These are phyloP conservation scores for Catagonus wagneri DNA, from an alignment of 2,113 vertebrate genomes.

Conservation along the genomic window DNA sequence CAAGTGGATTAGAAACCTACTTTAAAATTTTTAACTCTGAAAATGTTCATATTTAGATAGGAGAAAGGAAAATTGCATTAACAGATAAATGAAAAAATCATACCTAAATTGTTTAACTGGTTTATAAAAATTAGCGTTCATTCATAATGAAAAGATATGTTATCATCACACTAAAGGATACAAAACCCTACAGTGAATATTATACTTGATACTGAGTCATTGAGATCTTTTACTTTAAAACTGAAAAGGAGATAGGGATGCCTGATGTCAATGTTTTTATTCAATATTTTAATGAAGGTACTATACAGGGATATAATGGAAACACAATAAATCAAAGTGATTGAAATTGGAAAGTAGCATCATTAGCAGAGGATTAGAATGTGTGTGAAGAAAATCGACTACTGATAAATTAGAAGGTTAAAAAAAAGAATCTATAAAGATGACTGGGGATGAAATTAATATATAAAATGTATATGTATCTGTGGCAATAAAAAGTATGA, in stretches of 20 bases:
- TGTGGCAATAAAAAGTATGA: not conserved
- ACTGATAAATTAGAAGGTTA: not conserved
- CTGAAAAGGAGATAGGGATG: not conserved
- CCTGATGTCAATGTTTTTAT: not conserved
- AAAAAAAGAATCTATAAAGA: not conserved
- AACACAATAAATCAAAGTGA: not conserved
- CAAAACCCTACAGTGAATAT: not conserved
- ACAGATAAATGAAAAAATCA: not conserved
- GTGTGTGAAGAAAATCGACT: not conserved
- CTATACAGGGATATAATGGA: too few species aligned
- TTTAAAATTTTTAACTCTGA: not conserved
- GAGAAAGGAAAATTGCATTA: not conserved
- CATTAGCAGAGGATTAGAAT: not conserved
- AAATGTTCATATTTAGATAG: not conserved
- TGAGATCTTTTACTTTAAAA: not conserved
- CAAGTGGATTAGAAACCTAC: not conserved
- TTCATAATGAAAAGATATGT: not conserved
- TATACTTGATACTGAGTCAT: not conserved
- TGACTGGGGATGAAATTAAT: not conserved
- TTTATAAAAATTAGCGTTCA: not conserved
- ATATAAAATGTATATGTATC: not conserved
- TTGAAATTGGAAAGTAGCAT: not conserved
- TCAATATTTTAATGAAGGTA: slow-evolving; percentile 19
- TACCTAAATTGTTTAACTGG: not conserved
- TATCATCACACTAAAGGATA: not conserved